Evolutionary conservation across 2,113 vertebrate species (phyloP), one percentile per base, ranked within the genome.

Genomic region (Malurus alboscapulatus): DNA sequence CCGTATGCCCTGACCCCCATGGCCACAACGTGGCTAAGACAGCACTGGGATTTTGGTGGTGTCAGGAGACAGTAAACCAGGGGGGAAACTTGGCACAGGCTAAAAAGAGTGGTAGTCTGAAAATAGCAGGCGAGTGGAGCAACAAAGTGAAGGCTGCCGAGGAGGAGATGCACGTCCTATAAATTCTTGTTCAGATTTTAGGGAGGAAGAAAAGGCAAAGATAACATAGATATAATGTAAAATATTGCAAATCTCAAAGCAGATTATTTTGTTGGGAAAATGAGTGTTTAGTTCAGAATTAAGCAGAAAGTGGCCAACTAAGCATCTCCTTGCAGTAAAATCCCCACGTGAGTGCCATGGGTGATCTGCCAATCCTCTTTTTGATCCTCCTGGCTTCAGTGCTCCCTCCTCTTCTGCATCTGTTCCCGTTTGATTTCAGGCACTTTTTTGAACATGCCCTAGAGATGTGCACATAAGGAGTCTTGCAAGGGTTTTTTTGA

Each of bases 1-100:
- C 66, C 55, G 2, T 17, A 50, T 75, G 45, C 62, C 42, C 66
- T 0, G 0, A 32, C 15, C 47, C 54, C 54, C 0, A 0, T 32
- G 69, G 71, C 77, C 66, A 38, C 67, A 44, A 0, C 44, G 38
- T 38, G 38, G 73, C 73, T 65, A 34, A 71, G 51, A 14, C 34
- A 50, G 51, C 48, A 6, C 44, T 84, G 89, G 48, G 44, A 36
- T 84, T 91, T 42, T 50, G 36, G 1, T 63, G 62, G 65, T 86
- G 48, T 48, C 1, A 0, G 57, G 30, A 47, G 57, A 38, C 80
- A 81, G 55, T 36, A 68, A 84, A 48, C 16, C 17, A 22, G 40
- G 55, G 44, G 4, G 3, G 6, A 74, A 93, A 27, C 34, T 16
- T 36, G 51, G 14, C 57, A 71, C 22, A 20, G 54, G 29, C 40